Evolutionary conservation across 1,140 invertebrate species (phyloP), one percentile per base, ranked within the genome.

Genomic region (Drosophila melanica): DNA sequence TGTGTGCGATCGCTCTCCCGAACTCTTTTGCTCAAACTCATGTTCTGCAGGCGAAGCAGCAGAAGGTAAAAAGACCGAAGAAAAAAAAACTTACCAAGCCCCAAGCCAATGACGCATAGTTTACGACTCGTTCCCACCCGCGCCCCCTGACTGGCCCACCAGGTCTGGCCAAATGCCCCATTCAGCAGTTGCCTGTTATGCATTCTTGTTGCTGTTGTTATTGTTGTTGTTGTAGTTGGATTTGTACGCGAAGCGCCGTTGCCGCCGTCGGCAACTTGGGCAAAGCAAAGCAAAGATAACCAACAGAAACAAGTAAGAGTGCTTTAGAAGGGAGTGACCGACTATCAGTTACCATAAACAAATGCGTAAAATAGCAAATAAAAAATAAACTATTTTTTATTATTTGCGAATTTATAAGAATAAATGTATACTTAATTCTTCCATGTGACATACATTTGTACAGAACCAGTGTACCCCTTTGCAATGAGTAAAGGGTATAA

Each of bases 201-300:
- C 33, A 35, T 35, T 35, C 33, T 35, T 35, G 30, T 6, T 33
- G 9, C 2, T 35, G 33, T 62, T 68, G 41, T 30, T 62, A 41
- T 44, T 68, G 64, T 48, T 69, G 42, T 70, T 71, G 47, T 54
- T 60, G 70, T 44, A 48, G 59, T 59, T 57, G 68, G 71, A 81
- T 77, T 82, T 71, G 79, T 87, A 87, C 84, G 79, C 82, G 75
- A 87, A 82, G 82, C 82, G 82, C 84, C 82, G 82, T 89, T 87
- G 79, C 79, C 72, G 82, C 84, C 72, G 77, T 70, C 79, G 82
- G 82, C 82, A 73, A 77, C 69, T 57, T 70, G 66, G 39, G 48
- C 67, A 84, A 85, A 84, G 55, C 67, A 79, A 79, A 71, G 27
- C 27, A 27, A 6, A 6, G 27, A 27, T 27, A 27, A 27, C 27